Evolutionary conservation across 2,113 vertebrate species (phyloP).

Genomic region (Rostratula benghalensis): DNA sequence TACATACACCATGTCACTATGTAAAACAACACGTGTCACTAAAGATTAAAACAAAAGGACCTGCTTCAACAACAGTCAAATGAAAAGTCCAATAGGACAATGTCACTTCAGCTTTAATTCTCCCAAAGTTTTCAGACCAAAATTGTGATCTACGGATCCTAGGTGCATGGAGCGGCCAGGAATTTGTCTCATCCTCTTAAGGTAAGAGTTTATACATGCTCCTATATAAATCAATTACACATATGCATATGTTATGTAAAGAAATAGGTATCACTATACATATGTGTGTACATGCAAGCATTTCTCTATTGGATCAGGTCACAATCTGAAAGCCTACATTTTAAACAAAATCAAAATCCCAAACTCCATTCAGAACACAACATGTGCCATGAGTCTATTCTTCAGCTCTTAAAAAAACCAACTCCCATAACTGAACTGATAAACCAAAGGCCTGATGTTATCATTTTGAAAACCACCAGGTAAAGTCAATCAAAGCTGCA

Average conservation of each 20-base stretch:
- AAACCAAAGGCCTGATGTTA: neutral
- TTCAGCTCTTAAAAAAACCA: neutral
- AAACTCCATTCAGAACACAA: neutral
- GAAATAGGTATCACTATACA: fast-evolving
- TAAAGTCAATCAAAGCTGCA: neutral
- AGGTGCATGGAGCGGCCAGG: neutral
- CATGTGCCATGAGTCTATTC: fast-evolving
- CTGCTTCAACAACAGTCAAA: neutral
- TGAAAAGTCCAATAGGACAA: fast-evolving
- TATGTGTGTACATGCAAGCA: neutral
- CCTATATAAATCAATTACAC: fast-evolving
- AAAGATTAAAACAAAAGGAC: neutral
- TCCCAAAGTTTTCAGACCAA: neutral
- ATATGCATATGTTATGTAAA: neutral
- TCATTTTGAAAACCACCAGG: neutral
- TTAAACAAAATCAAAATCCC: neutral
- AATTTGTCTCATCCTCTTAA: neutral
- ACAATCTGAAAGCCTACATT: neutral
- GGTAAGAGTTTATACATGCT: fast-evolving
- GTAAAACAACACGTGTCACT: neutral
- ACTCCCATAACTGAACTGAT: neutral
- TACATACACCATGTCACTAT: fast-evolving
- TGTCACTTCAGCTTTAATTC: neutral
- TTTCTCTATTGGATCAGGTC: too few relatives aligned
- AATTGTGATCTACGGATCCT: neutral